Conservation (phyloP, 2,797 vertebrate species). For the Oophaga sylvatica region DNA sequence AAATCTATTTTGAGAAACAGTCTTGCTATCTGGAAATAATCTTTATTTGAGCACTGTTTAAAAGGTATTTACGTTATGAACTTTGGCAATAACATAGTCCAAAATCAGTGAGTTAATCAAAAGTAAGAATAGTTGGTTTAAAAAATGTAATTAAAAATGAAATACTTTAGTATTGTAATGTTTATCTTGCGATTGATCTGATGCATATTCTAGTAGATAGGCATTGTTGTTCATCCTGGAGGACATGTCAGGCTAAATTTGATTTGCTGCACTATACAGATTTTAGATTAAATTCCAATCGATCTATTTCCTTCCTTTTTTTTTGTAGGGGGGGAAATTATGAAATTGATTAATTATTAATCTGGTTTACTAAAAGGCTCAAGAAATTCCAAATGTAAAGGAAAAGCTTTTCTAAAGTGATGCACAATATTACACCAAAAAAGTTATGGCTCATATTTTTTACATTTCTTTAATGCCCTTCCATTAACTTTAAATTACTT, state of each 20-base stretch:
- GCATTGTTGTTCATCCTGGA: conserved; percentile 63
- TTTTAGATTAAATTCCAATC: conserved; percentile 69
- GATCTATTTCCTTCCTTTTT: conserved; percentile 57
- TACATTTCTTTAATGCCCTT: too few species aligned
- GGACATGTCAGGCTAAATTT: conserved; percentile 62
- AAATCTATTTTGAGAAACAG: background rate
- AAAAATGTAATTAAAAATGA: background rate
- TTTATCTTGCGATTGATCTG: conserved; percentile 61
- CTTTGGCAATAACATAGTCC: background rate
- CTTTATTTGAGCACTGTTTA: background rate
- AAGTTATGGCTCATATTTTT: too few species aligned
- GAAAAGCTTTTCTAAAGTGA: background rate
- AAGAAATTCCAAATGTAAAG: conserved; percentile 13
- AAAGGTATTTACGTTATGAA: background rate
- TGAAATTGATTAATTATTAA: conserved; percentile 19
- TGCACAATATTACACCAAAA: background rate
- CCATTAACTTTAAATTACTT: too few species aligned
- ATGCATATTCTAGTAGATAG: conserved; percentile 61
- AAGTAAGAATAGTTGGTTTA: background rate
- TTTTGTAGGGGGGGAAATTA: background rate
- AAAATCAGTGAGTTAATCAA: background rate
- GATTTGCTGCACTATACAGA: conserved; percentile 65
- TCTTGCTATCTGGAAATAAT: conserved; percentile 5
- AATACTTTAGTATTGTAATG: conserved; percentile 55
- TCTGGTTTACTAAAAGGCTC: background rate